Evolutionary conservation across 2,113 vertebrate genomes (phyloP).

Genomic region (Cottus gobio): DNA sequence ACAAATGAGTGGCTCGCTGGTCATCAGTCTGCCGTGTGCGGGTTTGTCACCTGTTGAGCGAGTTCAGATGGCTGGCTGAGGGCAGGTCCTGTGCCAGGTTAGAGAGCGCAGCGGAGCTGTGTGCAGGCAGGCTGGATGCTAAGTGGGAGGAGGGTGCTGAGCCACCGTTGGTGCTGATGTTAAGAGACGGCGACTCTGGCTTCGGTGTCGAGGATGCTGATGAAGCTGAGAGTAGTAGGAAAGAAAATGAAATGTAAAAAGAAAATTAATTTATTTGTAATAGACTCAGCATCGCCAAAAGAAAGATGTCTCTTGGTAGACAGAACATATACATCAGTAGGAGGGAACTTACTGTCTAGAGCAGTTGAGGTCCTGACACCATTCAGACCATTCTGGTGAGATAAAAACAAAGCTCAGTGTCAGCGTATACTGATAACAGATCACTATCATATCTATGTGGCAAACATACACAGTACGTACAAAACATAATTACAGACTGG

Average conservation of each 20-base stretch:
- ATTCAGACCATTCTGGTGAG: constrained; percentile 90
- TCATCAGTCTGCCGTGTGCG: background rate
- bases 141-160: constrained; percentile 84
- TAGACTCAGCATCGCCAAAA: background rate
- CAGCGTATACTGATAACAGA: background rate
- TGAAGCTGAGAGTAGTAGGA: constrained; percentile 76
- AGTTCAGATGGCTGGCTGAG: constrained; percentile 83
- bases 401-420: constrained; percentile 17
- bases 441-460: background rate
- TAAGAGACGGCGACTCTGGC: constrained; percentile 87
- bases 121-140: constrained; percentile 82
- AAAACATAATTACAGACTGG: background rate
- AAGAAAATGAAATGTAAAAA: too few relatives aligned
- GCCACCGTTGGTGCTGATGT: constrained; percentile 77
- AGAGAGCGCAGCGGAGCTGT: constrained; percentile 82
- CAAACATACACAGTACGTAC: background rate
- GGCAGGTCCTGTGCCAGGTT: constrained; percentile 87
- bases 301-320: background rate
- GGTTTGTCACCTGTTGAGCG: constrained; percentile 88
- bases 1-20: background rate
- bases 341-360: constrained; percentile 89
- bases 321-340: background rate
- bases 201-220: constrained; percentile 87
- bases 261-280: background rate
- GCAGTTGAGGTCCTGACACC: constrained; percentile 86